Evolutionary conservation across 2,888 invertebrate species (phyloP), one percentile per base, ranked within the genome.

Genomic region (Lasioglossum leucozonium): DNA sequence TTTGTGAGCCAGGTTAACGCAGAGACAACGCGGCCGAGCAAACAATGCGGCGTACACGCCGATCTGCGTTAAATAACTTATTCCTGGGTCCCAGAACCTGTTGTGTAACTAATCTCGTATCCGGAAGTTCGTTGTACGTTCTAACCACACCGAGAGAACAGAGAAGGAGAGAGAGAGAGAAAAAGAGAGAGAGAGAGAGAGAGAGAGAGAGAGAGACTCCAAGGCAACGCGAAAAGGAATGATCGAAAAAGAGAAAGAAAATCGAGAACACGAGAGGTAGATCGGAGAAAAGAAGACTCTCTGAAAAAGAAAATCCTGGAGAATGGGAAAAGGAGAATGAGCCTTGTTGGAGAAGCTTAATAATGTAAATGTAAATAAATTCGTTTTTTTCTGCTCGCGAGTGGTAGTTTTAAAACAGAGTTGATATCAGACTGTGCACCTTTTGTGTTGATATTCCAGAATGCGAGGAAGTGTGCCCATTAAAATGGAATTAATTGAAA

Each of bases 51-150:
- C 71, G 78, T 82, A 87, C 72, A 26, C 65, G 18, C 40, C 71
- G 81, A 81, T 77, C 75, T 58, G 81, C 72, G 74, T 90, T 89
- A 88, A 89, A 89, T 85, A 85, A 84, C 87, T 88, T 88, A 90
- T 85, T 79, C 75, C 83, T 77, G 81, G 77, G 76, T 84, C 85
- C 37, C 72, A 78, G 77, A 77, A 85, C 85, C 89, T 81, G 85
- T 90, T 90, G 85, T 84, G 85, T 83, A 90, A 90, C 90, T 88
- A 89, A 88, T 90, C 88, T 88, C 85, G 78, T 77, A 84, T 80
- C 82, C 86, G 89, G 87, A 51, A 51, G 51, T 51, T 10, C 51
- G 51, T 51, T 51, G 22, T 51, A 51, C 51, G 47, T 51, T 51
- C 22, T 51, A 51, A n/a, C n/a, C 51, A 51, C 22, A 51, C 51